Conservation (phyloP, 2,797 vertebrate genomes). For the Rhinatrema bivittatum region DNA sequence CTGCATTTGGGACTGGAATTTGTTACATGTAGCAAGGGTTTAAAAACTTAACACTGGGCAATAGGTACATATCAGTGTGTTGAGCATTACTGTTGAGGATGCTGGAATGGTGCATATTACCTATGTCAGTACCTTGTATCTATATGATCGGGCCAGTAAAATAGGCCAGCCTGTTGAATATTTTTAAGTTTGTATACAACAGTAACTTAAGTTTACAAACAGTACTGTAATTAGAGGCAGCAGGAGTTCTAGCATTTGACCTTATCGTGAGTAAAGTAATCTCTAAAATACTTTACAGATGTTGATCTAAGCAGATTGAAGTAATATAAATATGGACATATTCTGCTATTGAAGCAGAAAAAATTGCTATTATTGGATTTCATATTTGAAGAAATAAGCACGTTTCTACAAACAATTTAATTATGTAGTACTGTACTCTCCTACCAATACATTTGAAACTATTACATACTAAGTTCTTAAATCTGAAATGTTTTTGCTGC, state of each 20-base stretch:
- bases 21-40: constrained; percentile 41
- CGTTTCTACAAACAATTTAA: too few relatives aligned
- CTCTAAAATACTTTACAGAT: constrained; percentile 6
- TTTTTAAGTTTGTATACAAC: too few relatives aligned
- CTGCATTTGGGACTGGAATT: constrained; percentile 46
- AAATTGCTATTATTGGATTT: constrained; percentile 10
- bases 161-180: too few relatives aligned
- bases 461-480: too few relatives aligned
- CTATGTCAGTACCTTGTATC: constrained; percentile 16
- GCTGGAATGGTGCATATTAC: constrained; percentile 44
- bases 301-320: constrained; percentile 8
- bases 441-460: too few relatives aligned
- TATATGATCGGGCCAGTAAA: not conserved
- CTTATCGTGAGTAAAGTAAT: too few relatives aligned
- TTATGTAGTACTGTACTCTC: too few relatives aligned
- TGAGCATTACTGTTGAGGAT: constrained; percentile 47
- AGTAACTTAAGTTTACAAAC: too few relatives aligned
- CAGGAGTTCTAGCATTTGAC: too few relatives aligned
- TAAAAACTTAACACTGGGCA: constrained; percentile 25
- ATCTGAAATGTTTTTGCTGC: too few relatives aligned
- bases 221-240: too few relatives aligned
- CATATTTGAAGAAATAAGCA: constrained; percentile 8
- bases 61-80: constrained; percentile 40
- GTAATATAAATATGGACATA: constrained; percentile 8
- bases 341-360: constrained; percentile 2